These are phyloP conservation scores for Tinamus major DNA, from an alignment of 2,797 vertebrate genomes.

Conservation along the genomic window DNA sequence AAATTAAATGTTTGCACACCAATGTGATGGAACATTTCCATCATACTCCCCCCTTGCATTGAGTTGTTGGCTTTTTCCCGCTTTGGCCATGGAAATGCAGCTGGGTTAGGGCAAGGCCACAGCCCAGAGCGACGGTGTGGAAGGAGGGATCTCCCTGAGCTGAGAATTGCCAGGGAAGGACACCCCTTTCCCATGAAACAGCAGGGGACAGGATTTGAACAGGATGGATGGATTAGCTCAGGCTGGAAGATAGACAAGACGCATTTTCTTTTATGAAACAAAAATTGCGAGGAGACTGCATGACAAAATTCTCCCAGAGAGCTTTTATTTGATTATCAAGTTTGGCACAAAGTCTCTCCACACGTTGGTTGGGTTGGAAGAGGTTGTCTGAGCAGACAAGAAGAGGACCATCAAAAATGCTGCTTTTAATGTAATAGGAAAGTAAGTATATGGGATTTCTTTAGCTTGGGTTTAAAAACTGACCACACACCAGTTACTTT, in stretches of 20 bases:
- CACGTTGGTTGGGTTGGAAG: too few relatives aligned
- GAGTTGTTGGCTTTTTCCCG: background rate
- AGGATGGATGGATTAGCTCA: background rate
- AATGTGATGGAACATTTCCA: background rate
- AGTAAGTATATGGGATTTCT: fast-evolving
- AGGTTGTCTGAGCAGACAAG: background rate
- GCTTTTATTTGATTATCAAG: background rate
- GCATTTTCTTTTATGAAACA: background rate
- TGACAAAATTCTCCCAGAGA: background rate
- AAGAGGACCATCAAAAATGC: background rate
- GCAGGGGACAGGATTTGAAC: background rate
- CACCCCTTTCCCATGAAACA: fast-evolving
- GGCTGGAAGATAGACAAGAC: background rate
- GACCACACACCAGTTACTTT: background rate
- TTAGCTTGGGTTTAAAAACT: background rate
- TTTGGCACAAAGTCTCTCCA: background rate
- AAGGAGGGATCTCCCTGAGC: background rate
- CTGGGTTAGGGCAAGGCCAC: background rate
- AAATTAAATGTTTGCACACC: background rate
- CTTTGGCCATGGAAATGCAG: background rate
- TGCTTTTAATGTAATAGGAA: background rate
- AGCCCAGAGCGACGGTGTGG: fast-evolving
- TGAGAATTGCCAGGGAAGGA: background rate
- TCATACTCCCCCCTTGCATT: background rate
- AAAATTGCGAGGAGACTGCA: background rate